Conservation (phyloP, 1,140 invertebrate species). For the Wiebesia pumilae region DNA sequence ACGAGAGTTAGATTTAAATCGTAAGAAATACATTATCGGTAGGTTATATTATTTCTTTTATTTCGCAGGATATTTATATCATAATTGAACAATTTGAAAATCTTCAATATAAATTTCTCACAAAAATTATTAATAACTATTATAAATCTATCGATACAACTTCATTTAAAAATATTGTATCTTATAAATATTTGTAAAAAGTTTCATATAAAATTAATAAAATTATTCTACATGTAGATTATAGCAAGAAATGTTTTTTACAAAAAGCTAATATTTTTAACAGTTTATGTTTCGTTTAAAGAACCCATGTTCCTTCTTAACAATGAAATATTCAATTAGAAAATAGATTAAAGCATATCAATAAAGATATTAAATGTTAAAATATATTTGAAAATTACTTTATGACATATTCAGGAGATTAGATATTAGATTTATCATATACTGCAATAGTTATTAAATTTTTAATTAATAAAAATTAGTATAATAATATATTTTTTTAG, state of each 20-base stretch:
- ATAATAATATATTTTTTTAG: conserved; percentile 26
- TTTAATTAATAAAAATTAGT: background rate
- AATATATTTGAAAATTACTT: background rate
- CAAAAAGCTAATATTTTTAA: no score
- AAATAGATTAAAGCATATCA: background rate
- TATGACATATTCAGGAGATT: no score
- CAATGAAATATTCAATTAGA: background rate
- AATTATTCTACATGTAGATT: no score
- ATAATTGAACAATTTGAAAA: no score
- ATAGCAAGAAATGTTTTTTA: no score
- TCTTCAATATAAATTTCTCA: no score
- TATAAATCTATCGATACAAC: background rate
- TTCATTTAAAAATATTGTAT: no score
- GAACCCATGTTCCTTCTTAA: no score
- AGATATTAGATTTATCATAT: background rate
- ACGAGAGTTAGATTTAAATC: conserved; percentile 26
- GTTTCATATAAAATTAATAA: no score
- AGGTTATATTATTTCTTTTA: background rate
- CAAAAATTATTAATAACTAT: background rate
- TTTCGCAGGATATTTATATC: background rate
- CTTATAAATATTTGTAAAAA: no score
- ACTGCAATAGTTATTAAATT: background rate
- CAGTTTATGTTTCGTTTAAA: no score
- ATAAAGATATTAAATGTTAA: background rate
- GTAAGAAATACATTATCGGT: conserved; percentile 13